Percentiles rank a stretch among this genome's conserved stretches.
phyloP scores from a whole-genome alignment of 2,113 vertebrate genomes.

The Zapus hudsonius region DNA sequence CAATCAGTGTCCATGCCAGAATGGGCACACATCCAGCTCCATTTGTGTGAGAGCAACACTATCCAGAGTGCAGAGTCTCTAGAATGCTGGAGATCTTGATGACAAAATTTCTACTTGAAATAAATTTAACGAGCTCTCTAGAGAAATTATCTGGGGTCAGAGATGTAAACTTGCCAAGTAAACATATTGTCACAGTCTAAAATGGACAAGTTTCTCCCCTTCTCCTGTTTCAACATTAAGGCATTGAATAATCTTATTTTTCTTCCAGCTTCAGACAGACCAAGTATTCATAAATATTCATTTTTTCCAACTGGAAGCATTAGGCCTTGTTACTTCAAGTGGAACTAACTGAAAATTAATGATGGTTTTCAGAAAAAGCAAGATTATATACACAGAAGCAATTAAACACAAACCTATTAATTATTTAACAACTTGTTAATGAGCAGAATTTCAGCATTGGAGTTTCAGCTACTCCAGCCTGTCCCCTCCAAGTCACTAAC shows the following conservation, averaged over 20 bases:
- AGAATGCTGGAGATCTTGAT: not conserved
- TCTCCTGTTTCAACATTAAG: not conserved
- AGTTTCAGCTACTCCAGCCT: accelerated
- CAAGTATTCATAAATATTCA: constrained; percentile 85
- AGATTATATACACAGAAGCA: constrained; percentile 87
- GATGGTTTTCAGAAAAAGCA: constrained; percentile 84
- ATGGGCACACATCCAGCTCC: accelerated
- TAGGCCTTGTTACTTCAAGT: constrained; percentile 82
- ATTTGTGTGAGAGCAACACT: too few relatives aligned
- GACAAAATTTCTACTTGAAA: constrained; percentile 46
- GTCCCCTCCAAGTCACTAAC: constrained; percentile 24
- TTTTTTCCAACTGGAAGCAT: constrained; percentile 81
- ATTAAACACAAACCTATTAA: constrained; percentile 87
- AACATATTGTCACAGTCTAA: not conserved
- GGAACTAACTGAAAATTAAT: constrained; percentile 87
- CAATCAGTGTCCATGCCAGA: accelerated
- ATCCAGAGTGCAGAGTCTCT: not conserved
- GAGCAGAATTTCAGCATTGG: constrained; percentile 19
- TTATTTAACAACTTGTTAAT: constrained; percentile 88
- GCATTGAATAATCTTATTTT: constrained; percentile 67
- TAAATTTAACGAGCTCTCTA: constrained; percentile 39
- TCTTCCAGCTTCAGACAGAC: constrained; percentile 58
- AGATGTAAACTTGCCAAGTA: not conserved
- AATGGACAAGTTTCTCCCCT: constrained; percentile 1
- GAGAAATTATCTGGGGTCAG: not conserved